Base-by-base conservation (phyloP, 2,113 vertebrate species). In the Falco punctatus region DNA sequence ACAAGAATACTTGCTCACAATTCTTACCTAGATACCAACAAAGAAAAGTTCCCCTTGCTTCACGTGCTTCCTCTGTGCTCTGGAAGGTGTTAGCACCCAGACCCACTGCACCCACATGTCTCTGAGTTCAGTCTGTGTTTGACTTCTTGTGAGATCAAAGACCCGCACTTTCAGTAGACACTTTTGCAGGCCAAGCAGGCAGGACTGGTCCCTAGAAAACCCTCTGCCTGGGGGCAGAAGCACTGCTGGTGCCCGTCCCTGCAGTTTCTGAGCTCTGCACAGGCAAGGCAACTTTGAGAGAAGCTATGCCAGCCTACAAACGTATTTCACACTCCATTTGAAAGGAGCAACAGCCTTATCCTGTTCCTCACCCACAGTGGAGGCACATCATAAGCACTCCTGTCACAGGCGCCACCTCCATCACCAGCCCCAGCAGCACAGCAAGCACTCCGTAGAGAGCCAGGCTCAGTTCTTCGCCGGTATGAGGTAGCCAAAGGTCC, bases 41-140 rank as follows among this genome's bases (percentile, higher is more conserved):
- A 77, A 86, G 20, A 77, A 81, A 79, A 92, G 85, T 78, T 71
- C 81, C 61, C 83, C 58, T 70, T 54, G 26, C 8, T 85, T 89
- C 51, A 46, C 0, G 0, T 38, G 24, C 57, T 89, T 87, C 65
- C 78, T 75, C 78, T 82, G 28, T 73, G 28, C 51, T 73, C 54
- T 24, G 49, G n/a, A 66, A 73, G 49, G 15, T 35, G 6, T 42
- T 52, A 46, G 33, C 70, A 75, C 38, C 30, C 58, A 87, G 54
- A 58, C 38, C 72, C 11, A 3, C 49, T 62, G 83, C 52, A 88
- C 42, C n/a, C 66, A 69, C 27, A 15, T 0, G 0, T 48, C 70
- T 86, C 38, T 77, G 20, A n/a, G 15, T 58, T 78, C 32, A 67
- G 23, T 5, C 38, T 77, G 54, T 26, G 15, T 78, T 94, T 48